A percentile compares a stretch with the other conserved stretches of the same genome.
Evolutionary conservation across 2,797 vertebrate genomes (phyloP).

Genomic region (Phrynocephalus guinanensis): DNA sequence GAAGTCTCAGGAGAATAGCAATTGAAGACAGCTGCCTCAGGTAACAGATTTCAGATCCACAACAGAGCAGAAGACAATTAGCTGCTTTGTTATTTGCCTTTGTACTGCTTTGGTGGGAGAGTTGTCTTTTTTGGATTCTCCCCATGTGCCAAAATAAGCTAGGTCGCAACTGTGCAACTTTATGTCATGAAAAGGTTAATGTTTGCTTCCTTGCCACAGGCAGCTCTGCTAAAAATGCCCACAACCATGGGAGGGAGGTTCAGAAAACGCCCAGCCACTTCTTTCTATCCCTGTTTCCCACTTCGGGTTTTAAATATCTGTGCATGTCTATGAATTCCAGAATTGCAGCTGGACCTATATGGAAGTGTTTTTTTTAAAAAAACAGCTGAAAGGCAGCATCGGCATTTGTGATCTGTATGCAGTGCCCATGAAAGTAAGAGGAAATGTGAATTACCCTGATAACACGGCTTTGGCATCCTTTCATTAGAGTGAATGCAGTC

Average conservation of each 20-base stretch:
- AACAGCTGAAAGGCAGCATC: neutral
- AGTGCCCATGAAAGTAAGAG: neutral
- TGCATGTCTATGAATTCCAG: neutral
- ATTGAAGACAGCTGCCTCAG: too few species aligned
- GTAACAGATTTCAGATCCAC: too few species aligned
- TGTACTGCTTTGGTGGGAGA: too few species aligned
- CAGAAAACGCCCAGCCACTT: neutral
- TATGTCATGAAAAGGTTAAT: neutral
- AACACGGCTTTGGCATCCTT: neutral
- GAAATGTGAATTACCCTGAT: conserved; percentile 30
- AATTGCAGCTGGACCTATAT: neutral
- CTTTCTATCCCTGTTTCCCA: neutral
- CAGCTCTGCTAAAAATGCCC: neutral
- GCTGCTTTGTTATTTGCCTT: too few species aligned
- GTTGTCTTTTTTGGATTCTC: neutral
- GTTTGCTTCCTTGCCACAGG: neutral
- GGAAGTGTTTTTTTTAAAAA: neutral
- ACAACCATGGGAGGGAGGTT: neutral
- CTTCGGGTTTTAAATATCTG: neutral
- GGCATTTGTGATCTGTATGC: conserved; percentile 17
- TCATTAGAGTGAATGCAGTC: neutral
- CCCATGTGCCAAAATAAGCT: neutral
- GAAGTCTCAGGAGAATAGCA: too few species aligned
- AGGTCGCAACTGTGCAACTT: neutral
- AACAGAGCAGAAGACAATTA: too few species aligned